Conservation (phyloP, 2,888 invertebrate species). For the Luffia ferchaultella region DNA sequence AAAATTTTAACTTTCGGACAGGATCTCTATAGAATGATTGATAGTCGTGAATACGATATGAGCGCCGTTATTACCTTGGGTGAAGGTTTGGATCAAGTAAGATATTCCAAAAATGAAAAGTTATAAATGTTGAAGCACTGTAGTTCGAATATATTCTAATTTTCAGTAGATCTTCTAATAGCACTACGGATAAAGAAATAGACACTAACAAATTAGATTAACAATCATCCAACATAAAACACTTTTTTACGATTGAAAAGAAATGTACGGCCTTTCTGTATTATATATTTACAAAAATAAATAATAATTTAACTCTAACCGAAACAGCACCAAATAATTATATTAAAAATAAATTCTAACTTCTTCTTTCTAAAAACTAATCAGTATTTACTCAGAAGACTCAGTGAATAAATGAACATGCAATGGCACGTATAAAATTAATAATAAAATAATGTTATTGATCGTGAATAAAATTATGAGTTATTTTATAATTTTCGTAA, state of each 20-base stretch:
- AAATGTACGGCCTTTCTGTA: no score
- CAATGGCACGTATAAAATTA: neutral
- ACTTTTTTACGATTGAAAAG: no score
- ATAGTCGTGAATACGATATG: conserved; percentile 75
- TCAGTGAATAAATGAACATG: neutral
- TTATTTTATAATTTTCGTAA: neutral
- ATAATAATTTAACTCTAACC: no score
- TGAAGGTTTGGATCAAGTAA: conserved; percentile 87
- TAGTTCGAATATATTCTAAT: conserved; percentile 38
- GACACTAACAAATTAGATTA: no score
- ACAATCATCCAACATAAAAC: no score
- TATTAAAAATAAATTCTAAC: no score
- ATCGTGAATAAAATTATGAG: no score
- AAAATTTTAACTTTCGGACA: conserved; percentile 55
- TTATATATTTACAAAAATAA: no score
- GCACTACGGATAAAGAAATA: conserved; percentile 32
- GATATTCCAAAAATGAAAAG: conserved; percentile 40
- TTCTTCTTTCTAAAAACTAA: no score
- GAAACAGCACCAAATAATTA: no score
- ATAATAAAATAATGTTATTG: neutral
- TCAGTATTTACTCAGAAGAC: no score
- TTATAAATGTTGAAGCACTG: conserved; percentile 35
- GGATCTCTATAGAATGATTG: conserved; percentile 79
- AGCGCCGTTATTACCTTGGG: conserved; percentile 77
- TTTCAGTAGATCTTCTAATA: conserved; percentile 55